Conservation (phyloP, 2,888 invertebrate genomes). For the Netelia melanura region DNA sequence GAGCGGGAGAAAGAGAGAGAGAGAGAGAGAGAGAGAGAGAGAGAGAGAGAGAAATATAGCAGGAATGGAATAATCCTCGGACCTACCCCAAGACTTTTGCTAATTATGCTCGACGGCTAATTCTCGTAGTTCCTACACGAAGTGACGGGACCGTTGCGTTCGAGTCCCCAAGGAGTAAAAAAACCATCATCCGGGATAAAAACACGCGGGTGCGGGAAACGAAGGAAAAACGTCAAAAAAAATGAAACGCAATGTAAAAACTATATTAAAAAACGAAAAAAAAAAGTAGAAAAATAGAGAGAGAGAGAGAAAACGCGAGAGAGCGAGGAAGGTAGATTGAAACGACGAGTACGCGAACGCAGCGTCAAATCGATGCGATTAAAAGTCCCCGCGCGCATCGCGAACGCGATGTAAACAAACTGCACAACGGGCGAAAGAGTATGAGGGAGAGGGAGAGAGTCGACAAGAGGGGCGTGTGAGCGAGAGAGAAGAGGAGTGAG, state of each 20-base stretch:
- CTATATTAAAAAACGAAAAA: neutral
- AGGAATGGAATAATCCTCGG: slow-evolving; percentile 29
- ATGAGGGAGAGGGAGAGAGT: slow-evolving; percentile 18
- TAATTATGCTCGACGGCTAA: slow-evolving; percentile 62
- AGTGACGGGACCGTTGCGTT: slow-evolving; percentile 6
- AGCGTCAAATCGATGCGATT: slow-evolving; percentile 65
- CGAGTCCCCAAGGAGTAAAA: neutral
- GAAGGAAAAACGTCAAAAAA: neutral
- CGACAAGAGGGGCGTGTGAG: neutral
- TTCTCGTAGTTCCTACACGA: slow-evolving; percentile 37
- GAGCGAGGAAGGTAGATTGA: neutral
- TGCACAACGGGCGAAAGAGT: slow-evolving; percentile 34
- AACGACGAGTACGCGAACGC: slow-evolving; percentile 27
- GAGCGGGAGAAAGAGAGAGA: too few relatives aligned
- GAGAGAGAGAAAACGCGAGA: neutral
- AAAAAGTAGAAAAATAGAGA: neutral
- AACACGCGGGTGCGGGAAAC: neutral
- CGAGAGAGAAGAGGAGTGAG: slow-evolving; percentile 22
- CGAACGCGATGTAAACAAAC: slow-evolving; percentile 71
- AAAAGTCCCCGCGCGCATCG: slow-evolving; percentile 62
- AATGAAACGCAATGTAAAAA: neutral
- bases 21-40: too few relatives aligned
- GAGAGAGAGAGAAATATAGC: neutral
- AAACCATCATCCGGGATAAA: neutral
- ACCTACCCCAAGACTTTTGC: slow-evolving; percentile 61